Evolutionary conservation across 2,888 invertebrate genomes (phyloP), one percentile per base, ranked within the genome.

Genomic region (Xanthia icteritia): DNA sequence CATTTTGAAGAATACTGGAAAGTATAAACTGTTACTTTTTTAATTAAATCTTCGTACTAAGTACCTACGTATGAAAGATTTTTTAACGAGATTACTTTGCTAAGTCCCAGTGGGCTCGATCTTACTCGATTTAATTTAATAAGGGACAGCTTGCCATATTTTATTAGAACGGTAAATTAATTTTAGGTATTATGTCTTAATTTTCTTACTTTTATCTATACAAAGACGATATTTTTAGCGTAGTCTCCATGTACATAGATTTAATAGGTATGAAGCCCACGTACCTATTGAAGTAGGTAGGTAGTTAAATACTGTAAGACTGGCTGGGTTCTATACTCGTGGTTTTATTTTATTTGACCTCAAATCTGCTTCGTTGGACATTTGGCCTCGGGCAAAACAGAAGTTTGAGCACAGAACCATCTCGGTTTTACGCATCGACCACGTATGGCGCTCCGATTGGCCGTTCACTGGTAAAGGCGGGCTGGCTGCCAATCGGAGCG

Each of bases 111-210:
- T 9, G 61, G 70, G 71, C 58, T 61, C n/a, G 17, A 75, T 72
- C 65, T 81, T 71, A 65, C 31, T 60, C 9, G 45, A 72, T 68
- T 74, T 77, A 77, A 78, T 86, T 42, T 83, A 86, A 68, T 36
- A 54, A 58, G 20, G 54, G 71, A 74, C 77, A 39, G 61, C 17
- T 61, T 45, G 42, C 31, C 23, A 48, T 73, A 58, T 56, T 73
- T 73, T 51, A 71, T 68, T 58, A 31, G 31, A 61, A 83, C 60
- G 27, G 39, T 48, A 73, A 76, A 82, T 82, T 70, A 58, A 70
- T 66, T 82, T 73, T 23, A 64, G 69, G 17, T 42, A 48, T 56
- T 20, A 63, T 9, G 20, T 23, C 48, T n/a, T 61, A 71, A 81
- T 58, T 69, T 68, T 72, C 63, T 81, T 70, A 42, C 51, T 51